Evolutionary conservation across 2,888 invertebrate species (phyloP), one percentile per base, ranked within the genome.

Genomic region (Agrenia bidenticulata): DNA sequence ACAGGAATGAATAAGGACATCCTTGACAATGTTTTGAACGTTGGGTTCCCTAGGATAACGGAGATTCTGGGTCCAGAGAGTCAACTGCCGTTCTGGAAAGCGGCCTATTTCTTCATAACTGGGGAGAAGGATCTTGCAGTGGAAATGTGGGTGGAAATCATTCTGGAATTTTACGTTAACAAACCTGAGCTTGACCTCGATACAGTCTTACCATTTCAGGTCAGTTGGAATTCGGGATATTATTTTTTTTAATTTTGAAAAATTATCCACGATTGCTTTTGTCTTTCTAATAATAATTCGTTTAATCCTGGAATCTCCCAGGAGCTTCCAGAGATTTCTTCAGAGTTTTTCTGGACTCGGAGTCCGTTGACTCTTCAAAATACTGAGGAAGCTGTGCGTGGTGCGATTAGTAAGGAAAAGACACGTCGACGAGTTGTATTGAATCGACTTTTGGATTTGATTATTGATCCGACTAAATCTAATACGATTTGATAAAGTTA

Each of bases 151-250:
- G 32, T 21, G 2, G 57, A 57, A 57, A 23, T 32, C 15, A 57
- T 57, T 19, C 21, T 57, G 57, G 57, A 57, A 41, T 57, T 57
- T n/a, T 57, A 57, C 32, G 57, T 41, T 21, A 19, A 7, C 19
- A 57, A 57, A 21, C 57, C 57, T 5, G 57, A 57, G 21, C 9
- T 57, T 2, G 57, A 57, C 37, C 26, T 57, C n/a, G 57, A 5
- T n/a, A 23, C 57, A 11, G 39, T 57, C 7, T 19, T 57, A 13
- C 57, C 57, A 41, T 57, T 57, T 21, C 13, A 57, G 15, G 57
- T 57, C 37, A 41, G n/a, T n/a, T n/a, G n/a, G n/a, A n/a, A n/a
- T n/a, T n/a, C n/a, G n/a, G n/a, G n/a, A n/a, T n/a, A n/a, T n/a
- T n/a, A n/a, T n/a, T n/a, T n/a, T n/a, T n/a, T n/a, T n/a, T n/a